A percentile compares a stretch with the other conserved stretches of the same genome.
These are phyloP conservation scores for Acipenser oxyrinchus DNA, from an alignment of 2,797 vertebrate species.

Conservation along the genomic window DNA sequence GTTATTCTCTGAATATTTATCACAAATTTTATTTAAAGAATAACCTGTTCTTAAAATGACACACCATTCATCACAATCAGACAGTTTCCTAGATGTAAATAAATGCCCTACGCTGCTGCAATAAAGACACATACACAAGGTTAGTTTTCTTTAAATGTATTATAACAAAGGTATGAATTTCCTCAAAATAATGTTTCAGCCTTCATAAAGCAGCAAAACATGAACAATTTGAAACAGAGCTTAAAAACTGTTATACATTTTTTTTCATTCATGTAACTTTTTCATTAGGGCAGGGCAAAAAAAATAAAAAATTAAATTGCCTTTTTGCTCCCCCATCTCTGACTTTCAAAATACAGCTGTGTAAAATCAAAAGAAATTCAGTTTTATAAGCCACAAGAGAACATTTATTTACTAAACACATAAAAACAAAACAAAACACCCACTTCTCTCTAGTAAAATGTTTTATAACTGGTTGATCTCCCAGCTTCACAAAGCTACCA, in stretches of 20 bases:
- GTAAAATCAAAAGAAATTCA: no score
- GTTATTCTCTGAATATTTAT: no score
- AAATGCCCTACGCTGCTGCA: neutral
- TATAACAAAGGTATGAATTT: constrained; percentile 19
- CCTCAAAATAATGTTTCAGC: constrained; percentile 15
- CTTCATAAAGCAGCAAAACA: constrained; percentile 22
- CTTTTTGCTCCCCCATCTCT: constrained; percentile 13
- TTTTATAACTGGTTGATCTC: no score
- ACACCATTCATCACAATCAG: no score
- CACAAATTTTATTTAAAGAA: no score
- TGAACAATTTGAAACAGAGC: constrained; percentile 21
- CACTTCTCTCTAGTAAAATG: no score
- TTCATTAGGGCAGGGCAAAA: constrained; percentile 22
- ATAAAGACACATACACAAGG: constrained; percentile 10
- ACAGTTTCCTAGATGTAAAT: no score
- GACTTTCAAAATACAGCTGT: constrained; percentile 5
- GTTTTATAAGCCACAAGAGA: no score
- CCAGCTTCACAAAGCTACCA: no score
- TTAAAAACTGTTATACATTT: constrained; percentile 15
- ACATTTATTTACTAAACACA: no score
- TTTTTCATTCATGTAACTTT: constrained; percentile 22
- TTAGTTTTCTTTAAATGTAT: constrained; percentile 14
- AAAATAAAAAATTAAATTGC: constrained; percentile 19
- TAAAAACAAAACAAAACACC: no score
- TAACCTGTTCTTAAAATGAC: no score